Conservation (phyloP, 2,797 vertebrate genomes). For the Leucoraja ocellata region DNA sequence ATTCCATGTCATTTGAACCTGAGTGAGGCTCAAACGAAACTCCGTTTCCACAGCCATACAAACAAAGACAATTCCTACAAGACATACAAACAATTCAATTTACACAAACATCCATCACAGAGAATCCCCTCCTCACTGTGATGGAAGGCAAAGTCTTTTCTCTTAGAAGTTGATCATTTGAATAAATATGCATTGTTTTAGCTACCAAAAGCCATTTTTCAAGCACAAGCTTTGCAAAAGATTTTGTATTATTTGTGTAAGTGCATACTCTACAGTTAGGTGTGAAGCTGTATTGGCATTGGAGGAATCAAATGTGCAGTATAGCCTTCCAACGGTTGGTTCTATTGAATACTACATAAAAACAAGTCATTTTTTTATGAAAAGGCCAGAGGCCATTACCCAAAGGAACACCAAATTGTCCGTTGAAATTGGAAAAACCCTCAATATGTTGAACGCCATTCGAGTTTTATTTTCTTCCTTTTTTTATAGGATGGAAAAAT, state of each 20-base stretch:
- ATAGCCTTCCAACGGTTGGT: not conserved
- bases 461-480: slow-evolving; percentile 30
- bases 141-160: too few species aligned
- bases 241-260: not conserved
- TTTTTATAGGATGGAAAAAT: slow-evolving; percentile 78
- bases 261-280: not conserved
- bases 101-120: too few species aligned
- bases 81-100: too few species aligned
- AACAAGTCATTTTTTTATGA: not conserved
- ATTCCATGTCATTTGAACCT: too few species aligned
- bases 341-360: not conserved
- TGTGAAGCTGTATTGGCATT: not conserved
- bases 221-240: not conserved
- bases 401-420: not conserved
- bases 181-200: not conserved
- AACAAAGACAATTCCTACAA: too few species aligned
- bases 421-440: not conserved
- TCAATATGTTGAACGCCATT: not conserved
- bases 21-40: too few species aligned
- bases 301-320: not conserved
- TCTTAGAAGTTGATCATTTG: not conserved
- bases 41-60: too few species aligned
- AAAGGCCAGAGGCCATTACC: too few species aligned
- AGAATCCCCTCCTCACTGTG: too few species aligned
- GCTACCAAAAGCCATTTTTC: not conserved